Conservation (phyloP, 2,113 vertebrate species). For the Stigmatopora nigra region DNA sequence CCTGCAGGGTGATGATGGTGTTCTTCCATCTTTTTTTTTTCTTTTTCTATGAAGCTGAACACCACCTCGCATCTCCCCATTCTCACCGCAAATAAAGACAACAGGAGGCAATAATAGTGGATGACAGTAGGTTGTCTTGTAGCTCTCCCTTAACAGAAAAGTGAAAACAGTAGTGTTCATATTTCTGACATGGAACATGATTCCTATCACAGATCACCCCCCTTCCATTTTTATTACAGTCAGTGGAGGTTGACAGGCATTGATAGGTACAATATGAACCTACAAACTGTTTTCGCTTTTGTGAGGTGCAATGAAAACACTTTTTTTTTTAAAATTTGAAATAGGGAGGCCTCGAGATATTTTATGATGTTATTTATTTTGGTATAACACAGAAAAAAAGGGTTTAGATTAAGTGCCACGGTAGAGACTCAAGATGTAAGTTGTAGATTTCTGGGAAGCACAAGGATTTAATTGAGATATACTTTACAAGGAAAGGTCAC, state of each 20-base stretch:
- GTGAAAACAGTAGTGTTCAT: conserved; percentile 1
- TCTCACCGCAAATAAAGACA: conserved; percentile 13
- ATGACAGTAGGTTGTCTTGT: conserved; percentile 2
- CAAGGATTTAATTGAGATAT: conserved; percentile 4
- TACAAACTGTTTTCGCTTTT: not conserved
- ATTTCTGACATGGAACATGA: conserved; percentile 1
- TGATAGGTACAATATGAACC: not conserved
- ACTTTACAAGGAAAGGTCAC: not conserved
- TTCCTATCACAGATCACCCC: conserved; percentile 2
- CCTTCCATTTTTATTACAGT: not conserved
- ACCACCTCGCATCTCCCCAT: not conserved
- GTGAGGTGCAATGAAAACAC: not conserved
- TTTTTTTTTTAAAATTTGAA: not conserved
- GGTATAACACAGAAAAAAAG: not conserved
- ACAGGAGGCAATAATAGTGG: conserved; percentile 15
- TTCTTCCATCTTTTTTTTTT: not conserved
- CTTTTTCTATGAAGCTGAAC: not conserved
- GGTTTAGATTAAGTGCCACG: not conserved
- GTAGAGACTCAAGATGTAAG: not conserved
- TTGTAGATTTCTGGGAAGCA: not conserved
- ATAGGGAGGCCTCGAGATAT: not conserved
- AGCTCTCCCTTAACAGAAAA: not conserved
- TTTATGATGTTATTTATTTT: not conserved
- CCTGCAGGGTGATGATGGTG: conserved; percentile 27
- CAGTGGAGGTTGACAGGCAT: not conserved